These are phyloP conservation scores for Colossoma macropomum DNA, from an alignment of 2,113 vertebrate species.

Conservation along the genomic window DNA sequence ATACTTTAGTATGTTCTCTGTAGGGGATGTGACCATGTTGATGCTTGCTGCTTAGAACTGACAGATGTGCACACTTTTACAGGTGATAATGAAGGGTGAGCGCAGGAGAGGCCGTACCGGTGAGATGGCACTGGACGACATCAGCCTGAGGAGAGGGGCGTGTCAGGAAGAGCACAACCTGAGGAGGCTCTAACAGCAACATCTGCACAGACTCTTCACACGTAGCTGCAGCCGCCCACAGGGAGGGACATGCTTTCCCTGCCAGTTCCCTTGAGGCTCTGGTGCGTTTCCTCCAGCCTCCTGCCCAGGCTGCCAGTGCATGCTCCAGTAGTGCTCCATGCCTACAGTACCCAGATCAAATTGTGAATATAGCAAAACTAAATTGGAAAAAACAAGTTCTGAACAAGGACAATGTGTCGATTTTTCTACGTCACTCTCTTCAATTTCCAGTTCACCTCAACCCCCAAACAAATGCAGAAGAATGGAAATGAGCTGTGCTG, in stretches of 20 bases:
- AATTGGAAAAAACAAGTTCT: not conserved
- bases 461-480: not conserved
- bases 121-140: conserved; percentile 91
- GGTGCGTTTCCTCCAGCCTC: conserved; percentile 8
- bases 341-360: not conserved
- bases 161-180: conserved; percentile 84
- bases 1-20: no score
- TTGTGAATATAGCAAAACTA: not conserved
- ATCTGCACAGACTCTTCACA: conserved; percentile 32
- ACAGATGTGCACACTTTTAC: conserved; percentile 3
- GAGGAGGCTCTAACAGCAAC: conserved; percentile 70
- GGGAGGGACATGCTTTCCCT: conserved; percentile 66
- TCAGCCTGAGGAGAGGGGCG: conserved; percentile 86
- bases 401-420: not conserved
- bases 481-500: not conserved
- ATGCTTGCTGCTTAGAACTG: no score
- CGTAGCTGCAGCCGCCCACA: conserved; percentile 52
- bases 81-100: conserved; percentile 96
- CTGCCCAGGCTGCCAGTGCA: conserved; percentile 27
- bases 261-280: not conserved
- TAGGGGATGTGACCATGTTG: no score
- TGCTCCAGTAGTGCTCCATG: not conserved
- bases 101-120: conserved; percentile 82
- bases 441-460: not conserved
- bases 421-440: conserved; percentile 9